Base-by-base conservation (phyloP, 2,888 invertebrate genomes). In the Drosophila sordidula region DNA sequence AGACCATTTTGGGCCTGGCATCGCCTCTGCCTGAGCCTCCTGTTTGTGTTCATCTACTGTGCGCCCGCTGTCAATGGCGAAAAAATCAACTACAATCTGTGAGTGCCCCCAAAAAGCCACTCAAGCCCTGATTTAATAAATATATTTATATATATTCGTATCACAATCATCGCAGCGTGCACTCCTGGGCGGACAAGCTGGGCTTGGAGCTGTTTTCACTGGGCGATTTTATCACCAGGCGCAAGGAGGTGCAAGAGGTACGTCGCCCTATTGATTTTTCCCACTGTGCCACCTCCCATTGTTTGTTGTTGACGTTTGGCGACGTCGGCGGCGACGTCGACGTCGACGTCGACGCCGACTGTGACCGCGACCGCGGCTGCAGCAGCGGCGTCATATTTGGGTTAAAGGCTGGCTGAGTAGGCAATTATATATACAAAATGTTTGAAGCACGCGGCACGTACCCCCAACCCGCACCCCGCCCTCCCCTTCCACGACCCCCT, bases 111-210 rank as follows among this genome's bases (percentile, higher is more conserved):
- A 38, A 3, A 6, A 38, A 32, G 16, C 14, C 22, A 46, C 38
- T 39, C 38, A 26, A 14, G 68, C 49, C 89, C 11, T 57, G 47
- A 65, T 58, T 32, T 59, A 49, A 41, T 65, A 36, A 6, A 44
- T 9, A 38, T 38, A 25, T 56, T 32, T 45, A 47, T 49, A 29
- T 54, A 44, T 32, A 11, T 42, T 14, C 6, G 34, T 34, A 6
- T 34, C 5, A 18, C 18, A 11, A 22, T n/a, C 16, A 39, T 9
- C 16, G 84, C 71, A 96, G 96, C 82, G 96, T 96, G 57, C 95
- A 95, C 92, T 94, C 95, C 90, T 97, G 97, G 97, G 96, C 96
- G 29, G 95, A 96, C 91, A 96, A 96, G 92, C 93, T 96, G 75
- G 96, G 96, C 52, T 95, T 95, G 89, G 96, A 97, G 91, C 92